Percentiles rank a stretch among this genome's conserved stretches.
Conservation (phyloP, 1,140 invertebrate species). For the Metaphire vulgaris region DNA sequence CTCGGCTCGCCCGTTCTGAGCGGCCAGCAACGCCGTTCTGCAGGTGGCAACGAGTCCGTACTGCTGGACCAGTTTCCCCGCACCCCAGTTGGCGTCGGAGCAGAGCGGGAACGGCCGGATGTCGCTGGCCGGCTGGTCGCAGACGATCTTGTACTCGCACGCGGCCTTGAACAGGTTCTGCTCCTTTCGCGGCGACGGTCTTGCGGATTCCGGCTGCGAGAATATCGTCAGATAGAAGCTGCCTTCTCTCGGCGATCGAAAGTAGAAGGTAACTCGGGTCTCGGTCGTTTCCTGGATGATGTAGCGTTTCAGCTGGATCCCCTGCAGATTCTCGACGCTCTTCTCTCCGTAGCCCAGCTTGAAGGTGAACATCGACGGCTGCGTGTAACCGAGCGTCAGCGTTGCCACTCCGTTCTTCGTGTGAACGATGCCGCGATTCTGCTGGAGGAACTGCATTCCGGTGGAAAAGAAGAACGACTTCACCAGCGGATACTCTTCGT, state of each 20-base stretch:
- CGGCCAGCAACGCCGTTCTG: constrained; percentile 34
- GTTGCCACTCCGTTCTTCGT: constrained; percentile 46
- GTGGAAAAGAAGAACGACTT: constrained; percentile 53
- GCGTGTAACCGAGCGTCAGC: constrained; percentile 46
- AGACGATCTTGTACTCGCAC: constrained; percentile 51
- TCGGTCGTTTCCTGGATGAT: constrained; percentile 48
- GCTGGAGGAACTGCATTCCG: constrained; percentile 50
- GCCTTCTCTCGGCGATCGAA: constrained; percentile 45
- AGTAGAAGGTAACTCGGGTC: constrained; percentile 45
- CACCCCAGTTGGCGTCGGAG: constrained; percentile 52
- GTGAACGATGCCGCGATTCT: constrained; percentile 42
- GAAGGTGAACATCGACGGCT: constrained; percentile 50
- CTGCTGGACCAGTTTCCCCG: constrained; percentile 46
- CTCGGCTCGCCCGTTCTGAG: constrained; percentile 31
- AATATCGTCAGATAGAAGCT: constrained; percentile 52
- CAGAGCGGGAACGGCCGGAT: constrained; percentile 45
- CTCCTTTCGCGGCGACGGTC: constrained; percentile 6
- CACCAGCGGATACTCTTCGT: constrained; percentile 50
- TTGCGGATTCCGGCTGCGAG: constrained; percentile 31
- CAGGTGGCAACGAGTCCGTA: constrained; percentile 44
- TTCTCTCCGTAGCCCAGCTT: constrained; percentile 46
- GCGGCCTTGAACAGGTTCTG: constrained; percentile 39
- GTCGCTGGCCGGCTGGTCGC: constrained; percentile 40
- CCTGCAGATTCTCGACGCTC: constrained; percentile 42
- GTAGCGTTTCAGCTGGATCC: constrained; percentile 48